A percentile compares a stretch with the other conserved stretches of the same genome.
phyloP scores from a whole-genome alignment of 92 coral and sea anemone species.

The Metridium senile region DNA sequence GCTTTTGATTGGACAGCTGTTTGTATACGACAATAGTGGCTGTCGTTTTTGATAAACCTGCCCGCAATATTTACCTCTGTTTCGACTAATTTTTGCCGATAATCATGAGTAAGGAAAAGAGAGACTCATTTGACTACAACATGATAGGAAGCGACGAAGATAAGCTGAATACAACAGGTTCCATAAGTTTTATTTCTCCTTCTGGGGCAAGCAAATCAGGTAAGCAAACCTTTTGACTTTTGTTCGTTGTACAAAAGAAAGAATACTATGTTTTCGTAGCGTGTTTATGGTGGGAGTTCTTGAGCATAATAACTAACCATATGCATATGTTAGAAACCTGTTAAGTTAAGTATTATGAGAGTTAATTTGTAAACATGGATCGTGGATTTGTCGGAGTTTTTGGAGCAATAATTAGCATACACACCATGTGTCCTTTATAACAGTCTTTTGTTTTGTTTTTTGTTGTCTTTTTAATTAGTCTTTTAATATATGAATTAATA shows the following conservation, averaged over 20 bases:
- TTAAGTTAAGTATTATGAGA: too few relatives aligned
- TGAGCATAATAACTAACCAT: not conserved
- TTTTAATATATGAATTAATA: too few relatives aligned
- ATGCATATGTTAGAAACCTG: too few relatives aligned
- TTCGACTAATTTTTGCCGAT: not conserved
- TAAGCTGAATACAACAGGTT: not conserved
- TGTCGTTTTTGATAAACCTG: not conserved
- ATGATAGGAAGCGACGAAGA: not conserved
- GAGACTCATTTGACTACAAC: not conserved
- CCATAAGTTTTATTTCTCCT: not conserved
- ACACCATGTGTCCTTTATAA: too few relatives aligned
- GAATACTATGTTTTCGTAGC: not conserved
- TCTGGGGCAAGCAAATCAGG: not conserved
- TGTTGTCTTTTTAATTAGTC: too few relatives aligned
- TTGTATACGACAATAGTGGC: not conserved
- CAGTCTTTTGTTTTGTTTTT: too few relatives aligned
- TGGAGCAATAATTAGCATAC: too few relatives aligned
- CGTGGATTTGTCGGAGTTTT: too few relatives aligned
- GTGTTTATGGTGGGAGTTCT: not conserved
- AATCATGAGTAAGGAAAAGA: conserved; percentile 1
- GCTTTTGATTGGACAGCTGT: conserved; percentile 13
- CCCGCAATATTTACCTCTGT: not conserved
- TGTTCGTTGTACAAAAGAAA: not conserved
- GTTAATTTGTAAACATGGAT: too few relatives aligned
- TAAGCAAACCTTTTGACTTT: not conserved